Evolutionary conservation across 2,797 vertebrate species (phyloP), one percentile per base, ranked within the genome.

Genomic region (Nyctibius grandis): DNA sequence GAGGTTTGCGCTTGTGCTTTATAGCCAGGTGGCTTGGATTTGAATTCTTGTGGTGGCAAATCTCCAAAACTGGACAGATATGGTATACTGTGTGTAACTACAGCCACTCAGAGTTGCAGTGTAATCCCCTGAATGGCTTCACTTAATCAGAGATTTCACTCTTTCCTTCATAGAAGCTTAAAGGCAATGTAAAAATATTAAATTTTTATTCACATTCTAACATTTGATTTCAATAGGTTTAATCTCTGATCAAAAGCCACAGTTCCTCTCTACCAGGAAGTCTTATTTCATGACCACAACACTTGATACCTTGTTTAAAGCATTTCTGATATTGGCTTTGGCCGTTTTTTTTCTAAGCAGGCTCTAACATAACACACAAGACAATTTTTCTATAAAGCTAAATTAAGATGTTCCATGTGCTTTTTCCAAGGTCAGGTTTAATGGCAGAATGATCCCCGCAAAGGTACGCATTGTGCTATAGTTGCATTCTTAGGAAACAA

Each of bases 1-100:
- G 91, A 81, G 67, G 57, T 65, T 87, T 91, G 61, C 72, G n/a
- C 68, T 93, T 91, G 69, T 21, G 61, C 91, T 96, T 96, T 94
- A 88, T 82, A 90, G 83, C 82, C 95, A 93, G 94, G 88, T 93
- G 91, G 79, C 63, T 93, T 95, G 94, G 74, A 85, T 93, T 91
- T 92, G 85, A 92, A 65, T 95, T 89, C 69, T 84, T 38, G 48
- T 45, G 42, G 83, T 94, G 96, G 92, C 95, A 90, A 48, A 59
- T 48, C 45, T 96, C 93, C 94, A 92, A 54, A 54, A 42, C 20
- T 70, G 64, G 16, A 34, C 70, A 89, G 88, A 73, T 61, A 60
- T 9, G 31, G 31, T 40, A 21, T 22, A 67, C 44, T 51, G 56
- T 42, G 26, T 80, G 47, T 80, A 88, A 53, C 38, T 69, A 11